phyloP scores from a whole-genome alignment of 1,140 invertebrate genomes.

The Globodera rostochiensis region DNA sequence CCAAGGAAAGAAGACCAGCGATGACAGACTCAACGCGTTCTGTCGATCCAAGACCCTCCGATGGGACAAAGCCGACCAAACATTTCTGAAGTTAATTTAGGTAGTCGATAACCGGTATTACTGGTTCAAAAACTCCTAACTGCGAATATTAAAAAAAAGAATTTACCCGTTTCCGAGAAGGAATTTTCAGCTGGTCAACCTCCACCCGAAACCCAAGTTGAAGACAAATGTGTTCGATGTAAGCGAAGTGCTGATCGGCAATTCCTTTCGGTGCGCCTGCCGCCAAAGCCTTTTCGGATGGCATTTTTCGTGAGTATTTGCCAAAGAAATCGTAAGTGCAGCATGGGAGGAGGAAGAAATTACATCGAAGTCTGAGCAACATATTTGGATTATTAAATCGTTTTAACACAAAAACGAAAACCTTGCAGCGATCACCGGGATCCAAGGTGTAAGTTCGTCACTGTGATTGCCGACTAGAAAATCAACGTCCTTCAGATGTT shows the following conservation, averaged over 20 bases:
- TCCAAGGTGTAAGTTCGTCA: conserved; percentile 96
- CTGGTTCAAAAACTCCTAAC: not conserved
- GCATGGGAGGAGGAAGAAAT: conserved; percentile 47
- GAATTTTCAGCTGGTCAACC: conserved; percentile 39
- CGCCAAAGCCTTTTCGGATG: not conserved
- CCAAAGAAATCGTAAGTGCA: conserved; percentile 42
- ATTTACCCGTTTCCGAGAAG: conserved; percentile 46
- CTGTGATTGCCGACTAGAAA: conserved; percentile 99
- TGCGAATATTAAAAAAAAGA: conserved; percentile 13
- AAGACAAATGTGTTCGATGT: conserved; percentile 33
- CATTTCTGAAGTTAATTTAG: conserved; percentile 33
- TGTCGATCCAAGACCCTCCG: conserved; percentile 18
- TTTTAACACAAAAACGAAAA: conserved; percentile 42
- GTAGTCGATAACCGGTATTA: not conserved
- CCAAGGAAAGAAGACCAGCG: conserved; percentile 17
- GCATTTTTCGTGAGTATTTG: conserved; percentile 22
- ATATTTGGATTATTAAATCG: not conserved
- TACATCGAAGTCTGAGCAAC: conserved; percentile 34
- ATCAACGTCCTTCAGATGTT: conserved; percentile 73
- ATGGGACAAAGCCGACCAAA: conserved; percentile 40
- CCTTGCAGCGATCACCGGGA: conserved; percentile 84
- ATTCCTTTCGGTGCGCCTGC: conserved; percentile 13
- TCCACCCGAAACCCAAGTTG: conserved; percentile 39
- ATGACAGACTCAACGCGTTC: conserved; percentile 36
- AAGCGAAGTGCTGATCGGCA: conserved; percentile 41